Evolutionary conservation across 2,888 invertebrate genomes (phyloP), one percentile per base, ranked within the genome.

Genomic region (Xestia c-nigrum): DNA sequence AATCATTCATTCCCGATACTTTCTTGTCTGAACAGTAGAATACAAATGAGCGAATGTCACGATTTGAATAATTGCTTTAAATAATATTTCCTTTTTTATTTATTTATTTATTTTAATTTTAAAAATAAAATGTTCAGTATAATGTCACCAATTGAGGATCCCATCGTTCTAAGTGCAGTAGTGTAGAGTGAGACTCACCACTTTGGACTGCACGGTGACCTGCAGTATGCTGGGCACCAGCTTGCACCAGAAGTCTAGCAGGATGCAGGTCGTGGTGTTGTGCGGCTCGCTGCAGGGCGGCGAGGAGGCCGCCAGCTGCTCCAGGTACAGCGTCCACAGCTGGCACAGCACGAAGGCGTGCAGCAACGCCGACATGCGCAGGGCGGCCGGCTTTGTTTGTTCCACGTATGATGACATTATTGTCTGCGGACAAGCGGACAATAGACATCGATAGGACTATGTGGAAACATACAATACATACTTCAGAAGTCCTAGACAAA

Each of bases 181-280:
- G 7, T 52, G 21, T 52, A 21, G 3, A 19, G 21, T 21, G 64
- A 7, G n/a, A 40, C 64, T 97, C 90, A 99, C 98, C 94, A 98
- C 97, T 97, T 99, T 99, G 19, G 99, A 94, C 80, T 95, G 94
- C 85, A 93, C 93, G 57, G 99, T 98, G 76, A 99, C 97, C 93
- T 99, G 99, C 81, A 99, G 97, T 77, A 99, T 98, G 81, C 98
- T 99, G 0, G 99, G 99, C 59, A 99, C 99, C 10, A 99, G 98
- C 95, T 99, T 99, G 71, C 99, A 99, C 99, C 99, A 99, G 97
- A 99, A 99, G 96, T 99, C 99, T 88, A 99, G 98, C 74, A 99
- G 97, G 85, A 99, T 98, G 85, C 98, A 98, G 95, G 98, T 97
- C 1, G 98, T 98, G 21, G 98, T 97, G 90, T 98, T 97, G 90